Evolutionary conservation across 2,797 vertebrate species (phyloP).

Genomic region (Pantherophis alleghaniensis): DNA sequence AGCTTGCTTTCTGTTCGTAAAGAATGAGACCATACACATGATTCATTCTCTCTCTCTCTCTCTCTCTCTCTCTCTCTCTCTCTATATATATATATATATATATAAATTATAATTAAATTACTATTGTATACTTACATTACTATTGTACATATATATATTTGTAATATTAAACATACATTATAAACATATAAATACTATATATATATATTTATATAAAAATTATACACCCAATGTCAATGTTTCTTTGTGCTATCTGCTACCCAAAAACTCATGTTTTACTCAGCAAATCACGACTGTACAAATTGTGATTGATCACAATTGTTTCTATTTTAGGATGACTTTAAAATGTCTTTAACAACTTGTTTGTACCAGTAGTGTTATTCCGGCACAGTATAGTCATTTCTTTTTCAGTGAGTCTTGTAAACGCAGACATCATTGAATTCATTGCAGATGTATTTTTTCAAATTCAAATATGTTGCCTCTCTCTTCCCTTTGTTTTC

Average conservation of each 20-base stretch:
- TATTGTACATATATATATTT: neutral
- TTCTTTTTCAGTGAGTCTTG: neutral
- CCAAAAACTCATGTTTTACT: neutral
- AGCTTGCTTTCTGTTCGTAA: neutral
- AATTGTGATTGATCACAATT: neutral
- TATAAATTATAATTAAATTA: neutral
- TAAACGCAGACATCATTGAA: neutral
- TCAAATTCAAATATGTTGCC: neutral
- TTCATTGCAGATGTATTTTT: neutral
- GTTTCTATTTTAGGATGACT: neutral
- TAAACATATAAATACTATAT: neutral
- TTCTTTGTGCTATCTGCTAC: neutral
- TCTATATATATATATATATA: too few relatives aligned
- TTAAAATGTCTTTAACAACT: neutral
- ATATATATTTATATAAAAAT: neutral
- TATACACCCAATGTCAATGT: neutral
- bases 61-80: too few relatives aligned
- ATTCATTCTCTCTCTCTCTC: neutral
- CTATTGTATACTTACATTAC: neutral
- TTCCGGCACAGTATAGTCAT: neutral
- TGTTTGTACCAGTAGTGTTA: neutral
- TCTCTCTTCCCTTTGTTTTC: neutral
- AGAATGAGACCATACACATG: neutral
- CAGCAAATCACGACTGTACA: neutral
- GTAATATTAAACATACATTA: neutral